Base-by-base conservation (phyloP, 37 sponge, comb jelly and placozoan genomes). In the Agelas oroides region DNA sequence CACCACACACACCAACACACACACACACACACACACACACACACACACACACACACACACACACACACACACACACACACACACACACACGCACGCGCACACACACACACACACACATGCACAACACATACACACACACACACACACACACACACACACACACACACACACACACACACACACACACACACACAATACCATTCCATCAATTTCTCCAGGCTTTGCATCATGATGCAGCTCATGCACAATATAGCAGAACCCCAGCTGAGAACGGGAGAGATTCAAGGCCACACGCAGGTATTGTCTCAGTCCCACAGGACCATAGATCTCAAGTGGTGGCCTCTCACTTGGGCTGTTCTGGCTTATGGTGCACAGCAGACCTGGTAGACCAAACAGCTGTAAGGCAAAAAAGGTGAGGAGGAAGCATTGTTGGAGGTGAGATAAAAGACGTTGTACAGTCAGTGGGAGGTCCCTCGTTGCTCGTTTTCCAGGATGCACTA, bases 321-420 rank as follows among this genome's bases (percentile, higher is more conserved):
- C 97, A 63, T 94, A 97, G 6, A 97, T 36, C 31, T 94, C 87
- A 5, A 94, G 18, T 21, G 97, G 94, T 21, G 70, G 2, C 1
- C 79, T 74, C 41, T 65, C 89, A 40, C 77, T 86, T 6, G 70
- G 20, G 28, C 30, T 21, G 72, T 78, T 83, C 70, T 73, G 75
- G 46, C 89, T 95, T 1, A 97, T 55, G 36, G 95, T 94, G 55
- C 92, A 97, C 73, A 97, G 64, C 31, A 97, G 85, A 13, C 97
- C 97, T 52, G 97, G 97, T 23, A 96, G 71, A 0, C 97, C 97
- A 80, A 93, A 96, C 78, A 96, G 28, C 92, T 92, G 57, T 0
- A 52, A 58, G 15, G 19, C 11, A 25, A 25, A 28, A 30, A 25
- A n/a, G 35, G 20, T 24, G 19, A 33, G 28, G 20, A 5, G 31